Conservation (phyloP, 2,888 invertebrate genomes). For the Drosophila koepferae region DNA sequence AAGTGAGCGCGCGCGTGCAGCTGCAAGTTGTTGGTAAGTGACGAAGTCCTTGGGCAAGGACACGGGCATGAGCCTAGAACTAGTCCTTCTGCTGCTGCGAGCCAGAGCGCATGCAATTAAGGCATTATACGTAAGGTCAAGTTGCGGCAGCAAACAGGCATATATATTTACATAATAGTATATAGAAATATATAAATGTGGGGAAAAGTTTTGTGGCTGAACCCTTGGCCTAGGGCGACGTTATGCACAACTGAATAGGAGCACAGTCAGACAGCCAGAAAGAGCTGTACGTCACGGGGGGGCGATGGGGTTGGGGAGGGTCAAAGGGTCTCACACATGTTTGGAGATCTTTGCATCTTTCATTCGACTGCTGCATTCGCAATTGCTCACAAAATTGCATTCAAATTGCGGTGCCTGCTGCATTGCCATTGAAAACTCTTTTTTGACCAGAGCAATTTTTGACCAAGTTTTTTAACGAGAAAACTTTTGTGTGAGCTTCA, state of each 20-base stretch:
- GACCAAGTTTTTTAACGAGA: conserved; percentile 79
- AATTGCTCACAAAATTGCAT: conserved; percentile 79
- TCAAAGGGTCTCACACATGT: conserved; percentile 15
- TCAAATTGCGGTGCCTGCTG: conserved; percentile 70
- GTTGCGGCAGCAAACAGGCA: conserved; percentile 36
- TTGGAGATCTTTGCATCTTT: conserved; percentile 56
- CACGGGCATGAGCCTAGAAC: conserved; percentile 19
- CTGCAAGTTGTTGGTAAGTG: conserved; percentile 95
- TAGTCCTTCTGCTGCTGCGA: conserved; percentile 23
- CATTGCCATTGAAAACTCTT: conserved; percentile 64
- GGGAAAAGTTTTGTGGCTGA: conserved; percentile 34
- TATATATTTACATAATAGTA: neutral
- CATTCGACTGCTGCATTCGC: conserved; percentile 58
- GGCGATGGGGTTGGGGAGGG: neutral
- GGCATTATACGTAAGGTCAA: conserved; percentile 67
- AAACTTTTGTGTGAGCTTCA: conserved; percentile 66
- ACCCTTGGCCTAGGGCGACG: conserved; percentile 13
- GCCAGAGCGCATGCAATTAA: conserved; percentile 52
- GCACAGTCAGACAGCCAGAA: conserved; percentile 13
- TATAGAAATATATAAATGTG: conserved; percentile 17
- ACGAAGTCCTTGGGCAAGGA: conserved; percentile 37
- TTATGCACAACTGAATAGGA: conserved; percentile 20
- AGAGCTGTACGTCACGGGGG: neutral
- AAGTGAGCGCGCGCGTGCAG: conserved; percentile 96
- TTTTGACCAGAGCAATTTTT: conserved; percentile 57